Percentiles rank a stretch among this genome's conserved stretches.
phyloP scores from a whole-genome alignment of 2,888 invertebrate genomes.

The Ernsta delagoae region DNA sequence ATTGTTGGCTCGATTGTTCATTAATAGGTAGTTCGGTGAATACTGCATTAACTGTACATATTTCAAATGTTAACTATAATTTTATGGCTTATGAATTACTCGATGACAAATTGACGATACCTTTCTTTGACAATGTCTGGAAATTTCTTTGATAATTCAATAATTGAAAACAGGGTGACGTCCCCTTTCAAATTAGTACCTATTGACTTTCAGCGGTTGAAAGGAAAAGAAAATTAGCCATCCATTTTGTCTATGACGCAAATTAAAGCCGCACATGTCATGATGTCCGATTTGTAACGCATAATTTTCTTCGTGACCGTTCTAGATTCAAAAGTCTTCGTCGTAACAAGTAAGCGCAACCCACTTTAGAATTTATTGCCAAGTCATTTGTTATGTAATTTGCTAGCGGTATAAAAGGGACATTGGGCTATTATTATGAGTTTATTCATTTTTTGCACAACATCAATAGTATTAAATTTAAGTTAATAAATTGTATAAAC shows the following conservation, averaged over 20 bases:
- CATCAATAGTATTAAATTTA: too few species aligned
- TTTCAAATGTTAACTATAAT: too few species aligned
- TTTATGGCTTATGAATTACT: not conserved
- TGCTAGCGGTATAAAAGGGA: not conserved
- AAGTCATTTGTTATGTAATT: slow-evolving; percentile 2
- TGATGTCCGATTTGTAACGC: slow-evolving; percentile 16
- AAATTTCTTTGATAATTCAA: not conserved
- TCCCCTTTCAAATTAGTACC: not conserved
- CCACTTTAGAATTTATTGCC: slow-evolving; percentile 4
- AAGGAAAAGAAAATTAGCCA: slow-evolving; percentile 4
- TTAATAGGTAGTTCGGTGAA: too few species aligned
- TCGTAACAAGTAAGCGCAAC: slow-evolving; percentile 8
- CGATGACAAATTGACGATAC: too few species aligned
- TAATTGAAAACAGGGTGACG: not conserved
- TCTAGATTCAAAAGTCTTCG: slow-evolving; percentile 23
- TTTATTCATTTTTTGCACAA: too few species aligned
- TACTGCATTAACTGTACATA: too few species aligned
- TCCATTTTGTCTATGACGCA: slow-evolving; percentile 12
- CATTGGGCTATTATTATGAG: not conserved
- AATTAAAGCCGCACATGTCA: slow-evolving; percentile 3
- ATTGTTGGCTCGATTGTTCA: too few species aligned
- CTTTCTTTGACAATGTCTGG: not conserved
- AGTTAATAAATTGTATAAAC: too few species aligned
- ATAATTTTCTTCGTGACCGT: slow-evolving; percentile 24
- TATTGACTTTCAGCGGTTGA: not conserved